A percentile compares a stretch with the other conserved stretches of the same genome.
Evolutionary conservation across 2,888 invertebrate species (phyloP).

Genomic region (Amblyteles armatorius): DNA sequence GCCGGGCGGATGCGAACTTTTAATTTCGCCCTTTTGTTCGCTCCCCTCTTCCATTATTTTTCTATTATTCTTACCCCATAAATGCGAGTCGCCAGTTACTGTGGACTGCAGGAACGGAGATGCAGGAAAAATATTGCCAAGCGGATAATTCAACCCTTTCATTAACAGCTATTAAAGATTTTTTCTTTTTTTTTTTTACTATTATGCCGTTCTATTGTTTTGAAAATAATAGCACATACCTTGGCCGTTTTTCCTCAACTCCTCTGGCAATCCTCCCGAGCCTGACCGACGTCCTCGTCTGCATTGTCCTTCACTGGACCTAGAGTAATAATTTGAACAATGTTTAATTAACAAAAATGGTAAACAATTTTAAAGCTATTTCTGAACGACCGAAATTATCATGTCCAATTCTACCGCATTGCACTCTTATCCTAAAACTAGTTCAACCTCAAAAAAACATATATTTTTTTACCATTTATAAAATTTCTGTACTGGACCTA

Average conservation of each 20-base stretch:
- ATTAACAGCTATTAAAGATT: neutral
- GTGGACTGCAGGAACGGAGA: neutral
- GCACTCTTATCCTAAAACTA: no score
- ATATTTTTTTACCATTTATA: no score
- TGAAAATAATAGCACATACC: neutral
- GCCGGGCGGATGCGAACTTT: constrained; percentile 1
- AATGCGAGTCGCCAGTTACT: neutral
- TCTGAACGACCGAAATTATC: no score
- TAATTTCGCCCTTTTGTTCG: constrained; percentile 19
- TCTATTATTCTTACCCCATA: constrained; percentile 3
- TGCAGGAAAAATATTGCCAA: neutral
- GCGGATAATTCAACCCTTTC: constrained; percentile 4
- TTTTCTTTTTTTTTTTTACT: neutral
- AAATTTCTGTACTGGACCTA: no score
- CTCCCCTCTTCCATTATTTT: neutral
- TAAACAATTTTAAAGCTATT: no score
- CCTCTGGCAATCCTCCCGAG: neutral
- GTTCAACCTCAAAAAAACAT: no score
- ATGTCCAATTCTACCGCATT: no score
- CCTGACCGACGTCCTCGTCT: neutral
- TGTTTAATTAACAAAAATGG: no score
- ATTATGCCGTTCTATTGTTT: neutral
- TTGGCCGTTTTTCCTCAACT: neutral
- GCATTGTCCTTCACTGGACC: no score
- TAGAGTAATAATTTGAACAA: no score